phyloP scores from a whole-genome alignment of 2,888 invertebrate genomes.

The Hedychridium roseum region DNA sequence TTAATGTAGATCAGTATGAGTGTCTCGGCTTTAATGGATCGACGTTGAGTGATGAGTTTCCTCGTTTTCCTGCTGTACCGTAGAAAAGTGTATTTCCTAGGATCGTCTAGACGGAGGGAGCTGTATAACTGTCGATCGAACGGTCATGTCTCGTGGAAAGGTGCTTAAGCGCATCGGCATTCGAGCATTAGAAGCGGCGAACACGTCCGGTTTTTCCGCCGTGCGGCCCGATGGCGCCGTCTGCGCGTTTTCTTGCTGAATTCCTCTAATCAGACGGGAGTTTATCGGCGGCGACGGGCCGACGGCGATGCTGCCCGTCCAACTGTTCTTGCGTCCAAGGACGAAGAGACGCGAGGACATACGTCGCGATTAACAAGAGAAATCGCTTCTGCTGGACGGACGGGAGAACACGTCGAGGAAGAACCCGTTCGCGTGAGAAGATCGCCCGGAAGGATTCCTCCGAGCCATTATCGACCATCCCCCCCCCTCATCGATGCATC shows the following conservation, averaged over 20 bases:
- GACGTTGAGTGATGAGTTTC: no score
- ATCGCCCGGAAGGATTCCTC: slow-evolving; percentile 15
- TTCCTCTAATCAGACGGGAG: slow-evolving; percentile 41
- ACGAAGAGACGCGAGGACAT: slow-evolving; percentile 26
- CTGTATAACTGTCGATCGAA: slow-evolving; percentile 29
- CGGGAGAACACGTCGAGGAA: slow-evolving; percentile 18
- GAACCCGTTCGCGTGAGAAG: slow-evolving; percentile 31
- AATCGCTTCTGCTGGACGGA: slow-evolving; percentile 17
- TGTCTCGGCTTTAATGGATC: no score
- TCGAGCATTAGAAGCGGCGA: slow-evolving; percentile 35
- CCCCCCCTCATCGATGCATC: no score
- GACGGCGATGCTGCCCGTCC: slow-evolving; percentile 29
- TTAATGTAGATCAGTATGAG: no score
- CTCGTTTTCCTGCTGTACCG: no score
- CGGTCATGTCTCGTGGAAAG: slow-evolving; percentile 24
- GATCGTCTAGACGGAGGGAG: no score
- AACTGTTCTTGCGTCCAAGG: slow-evolving; percentile 29
- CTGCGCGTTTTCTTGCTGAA: slow-evolving; percentile 35
- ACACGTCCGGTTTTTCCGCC: slow-evolving; percentile 34
- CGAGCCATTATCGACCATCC: no score
- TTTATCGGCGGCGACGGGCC: no score
- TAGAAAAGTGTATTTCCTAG: no score
- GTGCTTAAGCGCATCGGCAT: slow-evolving; percentile 28
- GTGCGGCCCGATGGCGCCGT: slow-evolving; percentile 30
- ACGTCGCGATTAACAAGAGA: slow-evolving; percentile 33